Percentiles rank a stretch among this genome's conserved stretches.
These are phyloP conservation scores for Boleophthalmus pectinirostris DNA, from an alignment of 2,113 vertebrate species.

Conservation along the genomic window DNA sequence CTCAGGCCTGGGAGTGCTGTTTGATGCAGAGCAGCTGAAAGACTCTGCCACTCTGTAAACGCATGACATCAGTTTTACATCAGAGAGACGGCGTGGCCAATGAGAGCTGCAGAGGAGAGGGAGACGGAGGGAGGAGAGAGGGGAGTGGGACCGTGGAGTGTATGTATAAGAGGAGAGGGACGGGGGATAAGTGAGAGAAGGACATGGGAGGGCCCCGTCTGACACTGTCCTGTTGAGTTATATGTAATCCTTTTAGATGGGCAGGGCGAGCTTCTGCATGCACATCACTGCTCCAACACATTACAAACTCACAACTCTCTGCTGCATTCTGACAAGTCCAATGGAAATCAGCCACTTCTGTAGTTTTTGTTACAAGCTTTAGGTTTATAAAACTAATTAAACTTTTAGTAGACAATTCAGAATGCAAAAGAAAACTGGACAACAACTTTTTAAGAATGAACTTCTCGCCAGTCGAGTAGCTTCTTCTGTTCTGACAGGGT, in stretches of 20 bases:
- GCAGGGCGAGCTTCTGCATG: constrained; percentile 40
- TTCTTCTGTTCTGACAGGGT: no score
- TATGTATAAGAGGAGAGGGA: background rate
- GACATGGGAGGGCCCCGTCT: constrained; percentile 35
- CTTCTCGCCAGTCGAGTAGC: no score
- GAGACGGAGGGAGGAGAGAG: constrained; percentile 18
- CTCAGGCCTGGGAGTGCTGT: constrained; percentile 23
- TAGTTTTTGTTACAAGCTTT: no score
- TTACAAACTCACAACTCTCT: no score
- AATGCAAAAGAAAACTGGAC: no score
- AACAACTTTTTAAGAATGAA: no score
- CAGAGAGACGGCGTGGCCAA: constrained; percentile 32
- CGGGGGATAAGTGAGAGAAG: constrained; percentile 23
- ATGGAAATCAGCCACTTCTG: no score
- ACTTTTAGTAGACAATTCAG: no score
- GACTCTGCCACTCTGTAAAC: constrained; percentile 24
- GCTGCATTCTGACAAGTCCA: no score
- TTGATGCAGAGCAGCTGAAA: constrained; percentile 48
- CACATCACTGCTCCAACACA: no score
- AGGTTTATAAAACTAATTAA: no score
- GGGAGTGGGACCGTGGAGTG: background rate
- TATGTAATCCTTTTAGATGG: constrained; percentile 55
- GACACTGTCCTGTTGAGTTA: constrained; percentile 48
- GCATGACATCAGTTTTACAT: constrained; percentile 52
- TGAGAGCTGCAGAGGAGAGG: constrained; percentile 2